A percentile compares a stretch with the other conserved stretches of the same genome.
Conservation (phyloP, 1,140 invertebrate genomes). For the Drosophila nasuta region DNA sequence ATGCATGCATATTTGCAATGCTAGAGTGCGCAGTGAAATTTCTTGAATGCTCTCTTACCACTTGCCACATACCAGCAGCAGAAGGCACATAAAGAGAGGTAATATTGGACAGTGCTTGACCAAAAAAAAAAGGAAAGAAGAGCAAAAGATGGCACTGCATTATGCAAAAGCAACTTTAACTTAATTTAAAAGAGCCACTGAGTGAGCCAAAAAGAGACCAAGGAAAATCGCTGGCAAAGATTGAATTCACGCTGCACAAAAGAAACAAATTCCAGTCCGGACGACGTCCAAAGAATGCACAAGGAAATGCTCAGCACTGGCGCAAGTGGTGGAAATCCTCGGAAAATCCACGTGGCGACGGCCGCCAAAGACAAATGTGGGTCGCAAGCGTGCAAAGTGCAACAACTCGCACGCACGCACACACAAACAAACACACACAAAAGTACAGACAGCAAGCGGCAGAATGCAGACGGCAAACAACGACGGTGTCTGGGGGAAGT, state of each 20-base stretch:
- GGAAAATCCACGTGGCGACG: constrained; percentile 48
- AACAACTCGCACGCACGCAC: constrained; percentile 63
- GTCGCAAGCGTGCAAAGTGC: constrained; percentile 75
- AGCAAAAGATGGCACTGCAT: constrained; percentile 39
- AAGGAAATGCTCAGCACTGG: constrained; percentile 62
- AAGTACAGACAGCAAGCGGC: background rate
- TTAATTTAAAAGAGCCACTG: constrained; percentile 71
- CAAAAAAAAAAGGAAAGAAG: constrained; percentile 42
- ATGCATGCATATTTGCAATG: constrained; percentile 47
- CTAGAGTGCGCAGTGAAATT: constrained; percentile 45
- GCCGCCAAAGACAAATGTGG: constrained; percentile 74
- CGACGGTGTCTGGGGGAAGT: background rate
- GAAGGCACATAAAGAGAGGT: constrained; percentile 23
- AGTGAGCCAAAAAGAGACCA: constrained; percentile 19
- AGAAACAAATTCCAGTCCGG: constrained; percentile 56
- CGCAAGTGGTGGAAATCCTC: constrained; percentile 51
- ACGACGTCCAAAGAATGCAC: constrained; percentile 53
- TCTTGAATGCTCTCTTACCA: constrained; percentile 41
- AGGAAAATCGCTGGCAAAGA: constrained; percentile 31
- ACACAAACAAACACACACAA: constrained; percentile 8
- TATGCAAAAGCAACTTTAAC: constrained; percentile 62
- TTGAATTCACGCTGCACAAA: constrained; percentile 67
- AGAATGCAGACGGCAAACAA: constrained; percentile 29
- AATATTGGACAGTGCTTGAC: constrained; percentile 44
- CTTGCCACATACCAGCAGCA: constrained; percentile 11